Conservation (phyloP, 2,113 vertebrate genomes). For the Emydura subglobosa region DNA sequence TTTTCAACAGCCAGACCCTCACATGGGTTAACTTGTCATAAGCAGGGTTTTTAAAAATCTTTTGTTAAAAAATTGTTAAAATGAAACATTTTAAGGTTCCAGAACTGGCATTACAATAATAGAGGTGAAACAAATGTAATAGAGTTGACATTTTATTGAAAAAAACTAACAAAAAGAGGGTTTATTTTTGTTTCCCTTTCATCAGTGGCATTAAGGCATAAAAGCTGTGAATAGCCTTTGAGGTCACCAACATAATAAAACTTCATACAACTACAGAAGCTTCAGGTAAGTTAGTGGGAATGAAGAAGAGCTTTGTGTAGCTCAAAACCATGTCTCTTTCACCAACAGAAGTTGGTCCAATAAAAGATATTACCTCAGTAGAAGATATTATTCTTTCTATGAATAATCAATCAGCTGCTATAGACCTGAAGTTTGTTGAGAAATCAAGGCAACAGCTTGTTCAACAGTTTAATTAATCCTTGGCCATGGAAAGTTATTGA, state of each 20-base stretch:
- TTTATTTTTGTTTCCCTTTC: conserved; percentile 30
- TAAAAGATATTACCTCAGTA: background rate
- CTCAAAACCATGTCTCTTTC: background rate
- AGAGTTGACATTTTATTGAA: conserved; percentile 77
- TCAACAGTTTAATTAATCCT: conserved; percentile 14
- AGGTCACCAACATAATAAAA: conserved; percentile 53
- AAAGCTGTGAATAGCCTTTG: conserved; percentile 40
- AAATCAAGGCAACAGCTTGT: conserved; percentile 58
- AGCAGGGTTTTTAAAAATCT: conserved; percentile 26
- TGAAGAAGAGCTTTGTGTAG: background rate
- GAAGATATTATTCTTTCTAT: background rate
- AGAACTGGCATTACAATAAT: conserved; percentile 63
- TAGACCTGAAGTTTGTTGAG: conserved; percentile 50
- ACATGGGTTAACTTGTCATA: background rate
- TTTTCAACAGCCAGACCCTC: conserved; percentile 40
- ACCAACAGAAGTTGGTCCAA: background rate
- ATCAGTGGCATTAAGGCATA: background rate
- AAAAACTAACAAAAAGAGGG: conserved; percentile 52
- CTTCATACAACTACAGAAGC: conserved; percentile 23
- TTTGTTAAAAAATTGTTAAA: conserved; percentile 58
- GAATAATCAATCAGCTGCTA: conserved; percentile 16
- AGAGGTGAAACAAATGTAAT: conserved; percentile 75
- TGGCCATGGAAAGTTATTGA: background rate
- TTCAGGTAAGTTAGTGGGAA: background rate
- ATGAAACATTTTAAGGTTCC: conserved; percentile 32